Base-by-base conservation (phyloP, 2,113 vertebrate species). In the Spea multiplicata region DNA sequence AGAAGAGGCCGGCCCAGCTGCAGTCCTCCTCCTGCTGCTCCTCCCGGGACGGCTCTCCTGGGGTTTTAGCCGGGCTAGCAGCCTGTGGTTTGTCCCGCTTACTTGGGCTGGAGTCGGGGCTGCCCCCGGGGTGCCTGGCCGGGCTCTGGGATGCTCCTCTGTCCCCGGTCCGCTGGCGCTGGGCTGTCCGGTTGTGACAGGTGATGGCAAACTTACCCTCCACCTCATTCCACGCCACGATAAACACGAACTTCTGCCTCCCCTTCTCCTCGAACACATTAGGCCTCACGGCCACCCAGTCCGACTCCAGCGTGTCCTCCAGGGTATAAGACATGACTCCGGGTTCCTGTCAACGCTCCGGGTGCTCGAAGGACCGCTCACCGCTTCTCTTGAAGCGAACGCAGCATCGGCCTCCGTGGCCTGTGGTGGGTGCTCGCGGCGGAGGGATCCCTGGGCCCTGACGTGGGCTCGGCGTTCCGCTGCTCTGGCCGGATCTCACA, bases 1-100 rank as follows among this genome's bases (percentile, higher is more conserved):
- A 97, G 88, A 97, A 99, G 47, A 99, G 91, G 0, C 96, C 95
- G 82, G 97, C 97, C 97, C 97, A 99, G 88, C 97, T 99, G 84
- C 91, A 95, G 88, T 97, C 96, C 76, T 95, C 95, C 0, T 90
- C 91, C 55, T 91, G 85, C 2, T 95, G 94, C 1, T 88, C 86
- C 30, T 68, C 82, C 80, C 82, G 73, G 49, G 82, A 80, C 45
- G 84, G 84, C 2, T n/a, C 74, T 0, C 73, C 13, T 48, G 44
- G 44, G 46, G 50, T 78, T 85, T 12, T 67, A 14, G 5, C 47
- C 47, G 30, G 13, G 83, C 49, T 48, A 74, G 76, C 79, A 17
- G 74, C 82, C 9, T 16, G 13, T 57, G 47, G 5, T 16, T 44
- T 13, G 6, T 50, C 49, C 80, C 78, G 44, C 7, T 66, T 30